Evolutionary conservation across 2,113 vertebrate genomes (phyloP).

Genomic region (Salvelinus sp.): DNA sequence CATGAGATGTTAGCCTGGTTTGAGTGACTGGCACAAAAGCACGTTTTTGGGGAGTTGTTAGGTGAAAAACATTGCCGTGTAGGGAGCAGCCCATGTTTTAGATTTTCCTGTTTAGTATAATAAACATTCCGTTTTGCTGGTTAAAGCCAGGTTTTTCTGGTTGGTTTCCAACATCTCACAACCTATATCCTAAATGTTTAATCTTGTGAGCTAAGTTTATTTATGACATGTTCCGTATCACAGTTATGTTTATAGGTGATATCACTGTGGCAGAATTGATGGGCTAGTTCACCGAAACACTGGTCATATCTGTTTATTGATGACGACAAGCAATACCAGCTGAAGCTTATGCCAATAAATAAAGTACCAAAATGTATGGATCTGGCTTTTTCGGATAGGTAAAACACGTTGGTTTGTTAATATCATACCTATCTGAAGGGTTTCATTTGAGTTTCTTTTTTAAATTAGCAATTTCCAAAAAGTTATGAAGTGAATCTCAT

Average conservation of each 20-base stretch:
- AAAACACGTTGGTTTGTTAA: too few species aligned
- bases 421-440: too few species aligned
- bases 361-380: not conserved
- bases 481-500: not conserved
- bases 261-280: not conserved
- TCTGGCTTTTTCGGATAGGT: not conserved
- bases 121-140: not conserved
- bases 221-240: not conserved
- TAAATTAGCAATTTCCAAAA: not conserved
- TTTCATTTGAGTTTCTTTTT: not conserved
- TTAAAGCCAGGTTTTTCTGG: not conserved
- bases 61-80: not conserved
- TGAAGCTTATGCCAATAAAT: not conserved
- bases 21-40: not conserved
- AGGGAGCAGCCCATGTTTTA: too few species aligned
- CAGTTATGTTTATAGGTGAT: not conserved
- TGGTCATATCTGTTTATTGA: not conserved
- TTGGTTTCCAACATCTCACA: not conserved
- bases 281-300: not conserved
- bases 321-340: not conserved
- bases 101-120: not conserved
- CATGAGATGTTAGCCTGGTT: not conserved
- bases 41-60: not conserved
- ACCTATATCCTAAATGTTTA: not conserved
- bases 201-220: not conserved